Base-by-base conservation (phyloP, 2,888 invertebrate species). In the Machimus atricapillus region DNA sequence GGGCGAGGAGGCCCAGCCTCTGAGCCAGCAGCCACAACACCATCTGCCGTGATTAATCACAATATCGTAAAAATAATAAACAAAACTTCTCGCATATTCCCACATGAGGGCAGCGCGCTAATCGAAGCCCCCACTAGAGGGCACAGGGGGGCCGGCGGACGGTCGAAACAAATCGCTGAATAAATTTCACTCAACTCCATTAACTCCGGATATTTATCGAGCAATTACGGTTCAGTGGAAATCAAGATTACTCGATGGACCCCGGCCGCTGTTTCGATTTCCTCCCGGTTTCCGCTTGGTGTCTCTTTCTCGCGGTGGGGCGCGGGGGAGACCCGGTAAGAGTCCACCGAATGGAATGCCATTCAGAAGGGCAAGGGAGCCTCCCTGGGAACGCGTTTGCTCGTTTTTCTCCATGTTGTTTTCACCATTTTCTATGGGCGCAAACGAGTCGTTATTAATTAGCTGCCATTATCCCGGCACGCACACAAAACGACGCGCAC, bases 391-490 rank as follows among this genome's bases (percentile, higher is more conserved):
- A 66, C 27, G 66, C 66, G 14, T 12, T 66, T 66, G 66, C 23
- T 66, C 76, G 76, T 76, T 37, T 37, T 82, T 82, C 52, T 82
- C 82, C 66, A 82, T 52, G 37, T 82, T 66, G 82, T 82, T 82
- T 82, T 82, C 82, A 82, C 82, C 58, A 82, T 82, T 82, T 82
- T 82, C 82, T 37, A 82, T 52, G 58, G 58, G 34, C 82, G 52
- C 82, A 82, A 85, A 85, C 74, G 85, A 85, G 85, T 85, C 85
- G 74, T 85, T 85, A 85, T 74, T 85, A 85, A 85, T 85, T 85
- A 85, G 74, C 73, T 85, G 85, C 85, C 85, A 85, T 85, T 85
- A 85, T 85, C 74, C 74, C 73, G 40, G 43, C 85, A 85, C 74
- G 85, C 85, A 85, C 74, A 74, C 73, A 85, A 74, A 82, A 82